Evolutionary conservation across 1,140 invertebrate species (phyloP), one percentile per base, ranked within the genome.

Genomic region (Reticulitermes speratus): DNA sequence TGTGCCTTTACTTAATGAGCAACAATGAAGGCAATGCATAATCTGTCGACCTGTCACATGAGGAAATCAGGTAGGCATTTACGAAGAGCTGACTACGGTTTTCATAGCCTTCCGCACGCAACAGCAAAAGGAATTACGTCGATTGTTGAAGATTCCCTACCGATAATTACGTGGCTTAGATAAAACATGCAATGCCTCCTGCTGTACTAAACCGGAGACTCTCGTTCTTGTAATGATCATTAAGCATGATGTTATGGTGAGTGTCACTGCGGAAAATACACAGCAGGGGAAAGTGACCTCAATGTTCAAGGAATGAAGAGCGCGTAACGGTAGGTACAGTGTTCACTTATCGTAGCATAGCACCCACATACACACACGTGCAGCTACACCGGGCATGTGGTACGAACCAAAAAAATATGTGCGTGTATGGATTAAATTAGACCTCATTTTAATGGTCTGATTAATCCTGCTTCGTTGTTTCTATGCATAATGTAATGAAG

Each of bases 221-320:
- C 8, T n/a, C 65, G 30, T 65, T 75, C 65, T 30, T 75, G n/a
- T 30, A 75, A 75, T 25, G 25, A 30, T 75, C 65, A 25, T 30
- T 75, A 75, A 30, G 65, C 25, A 30, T 75, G 3, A 30, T 75
- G 65, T 30, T 75, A 30, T 75, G 65, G 65, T 12, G n/a, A 25
- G 14, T 25, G n/a, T 8, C 65, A 30, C 2, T 75, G n/a, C 3
- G 65, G 6, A 30, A 75, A 75, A 25, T 3, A 30, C 7, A 75
- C 65, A 75, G 65, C 8, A 75, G 65, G 65, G n/a, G 65, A 75
- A 75, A 75, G 65, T 75, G 65, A 75, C 65, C 65, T 75, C 65
- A 75, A 75, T 75, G 65, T 30, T 75, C 65, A 75, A 9, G 16
- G 65, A 75, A 30, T 75, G 25, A 75, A 30, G 65, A 25, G 9